Base-by-base conservation (phyloP, 2,113 vertebrate species). In the Mionectes macconnelli region DNA sequence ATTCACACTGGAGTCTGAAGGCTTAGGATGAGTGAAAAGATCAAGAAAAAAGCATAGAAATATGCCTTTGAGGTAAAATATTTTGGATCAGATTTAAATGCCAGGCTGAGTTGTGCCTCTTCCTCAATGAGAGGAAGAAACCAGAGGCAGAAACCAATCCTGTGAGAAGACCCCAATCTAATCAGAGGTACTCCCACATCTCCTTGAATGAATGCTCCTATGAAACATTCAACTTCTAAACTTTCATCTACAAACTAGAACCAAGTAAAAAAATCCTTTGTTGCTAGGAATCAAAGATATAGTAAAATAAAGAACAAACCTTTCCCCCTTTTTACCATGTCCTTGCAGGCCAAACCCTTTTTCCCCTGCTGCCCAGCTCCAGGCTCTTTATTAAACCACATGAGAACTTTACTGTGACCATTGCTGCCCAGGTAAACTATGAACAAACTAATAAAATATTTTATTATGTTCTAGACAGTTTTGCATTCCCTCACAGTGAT, bases 361-460 rank as follows among this genome's bases (percentile, higher is more conserved):
- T 42, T 5, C 33, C 10, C 7, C 12, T 39, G 20, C 31, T 72
- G 37, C 37, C 6, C 28, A 52, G 4, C 23, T 74, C 9, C 27
- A 59, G 33, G 8, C 3, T 76, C 9, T 52, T 47, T 68, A 25
- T 62, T 69, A 22, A 33, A 31, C 10, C 10, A 11, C 0, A 0
- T 12, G 7, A 25, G 5, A 40, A 14, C 8, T 72, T 67, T 49
- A 60, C 14, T 23, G 12, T 37, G 55, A 20, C 3, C 15, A 35
- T 21, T 76, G 31, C 9, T 89, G 31, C 42, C 40, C 44, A 59
- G 30, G 9, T 23, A 87, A 84, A n/a, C 2, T 2, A 45, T 49
- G 8, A 55, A 55, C 9, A 63, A 87, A n/a, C 6, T 3, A 64
- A 44, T 24, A 3, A 86, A 67, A 52, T 52, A n/a, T 53, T 55